Evolutionary conservation across 2,113 vertebrate species (phyloP), one percentile per base, ranked within the genome.

Genomic region (Rostratula benghalensis): DNA sequence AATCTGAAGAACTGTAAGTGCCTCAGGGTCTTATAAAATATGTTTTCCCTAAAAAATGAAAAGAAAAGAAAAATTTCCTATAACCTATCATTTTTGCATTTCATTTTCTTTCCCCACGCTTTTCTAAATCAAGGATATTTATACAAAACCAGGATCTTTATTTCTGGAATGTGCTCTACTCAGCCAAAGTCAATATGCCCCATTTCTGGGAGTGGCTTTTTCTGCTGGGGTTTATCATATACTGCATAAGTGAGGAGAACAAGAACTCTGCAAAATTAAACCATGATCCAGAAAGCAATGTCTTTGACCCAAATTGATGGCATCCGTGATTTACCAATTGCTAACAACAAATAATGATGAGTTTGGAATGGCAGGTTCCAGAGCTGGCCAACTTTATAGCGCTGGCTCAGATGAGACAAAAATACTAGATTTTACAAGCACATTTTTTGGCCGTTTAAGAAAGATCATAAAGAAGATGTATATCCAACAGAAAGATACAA

Each of bases 21-120:
- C 86, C 86, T 92, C 59, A 67, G 67, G 92, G 69, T 91, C 64
- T 83, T 82, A 94, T 85, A 94, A 96, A 93, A 95, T 80, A 94
- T 3, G 71, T 39, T 94, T 94, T 41, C 70, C 18, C 12, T 21
- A 57, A 70, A 70, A 91, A 56, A 85, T 43, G 59, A 43, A 87
- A 86, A 78, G 75, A 54, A 79, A 77, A 80, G 91, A 65, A n/a
- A 43, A 81, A 33, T 54, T 95, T 94, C 77, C 77, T 28, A 78
- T 63, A 79, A 92, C 24, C 60, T 75, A 37, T 33, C 7, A 63
- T 83, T 96, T 80, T 83, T 90, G 31, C 67, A 90, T 90, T 97
- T 89, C 35, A 25, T 76, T 61, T 80, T 56, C 33, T 13, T 85
- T 75, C 76, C 53, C 67, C 77, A 65, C 14, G 6, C 3, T 12